Conservation (phyloP, 2,888 invertebrate species). For the Drosophila borborema region DNA sequence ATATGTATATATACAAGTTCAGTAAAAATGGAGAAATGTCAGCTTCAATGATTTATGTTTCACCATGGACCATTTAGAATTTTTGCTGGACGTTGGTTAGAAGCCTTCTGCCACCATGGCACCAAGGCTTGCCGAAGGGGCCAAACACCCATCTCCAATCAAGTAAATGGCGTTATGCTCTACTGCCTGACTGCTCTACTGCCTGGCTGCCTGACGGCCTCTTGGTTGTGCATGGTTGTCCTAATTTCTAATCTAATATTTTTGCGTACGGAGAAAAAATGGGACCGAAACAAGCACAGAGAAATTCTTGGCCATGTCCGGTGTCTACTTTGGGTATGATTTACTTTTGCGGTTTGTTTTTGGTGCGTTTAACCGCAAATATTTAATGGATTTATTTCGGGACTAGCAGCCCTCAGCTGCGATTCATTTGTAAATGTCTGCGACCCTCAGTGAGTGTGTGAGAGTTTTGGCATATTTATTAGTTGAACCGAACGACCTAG, state of each 20-base stretch:
- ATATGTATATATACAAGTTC: conserved; percentile 49
- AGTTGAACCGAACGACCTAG: conserved; percentile 61
- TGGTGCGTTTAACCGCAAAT: conserved; percentile 80
- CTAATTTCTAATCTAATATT: conserved; percentile 82
- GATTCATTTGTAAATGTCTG: conserved; percentile 70
- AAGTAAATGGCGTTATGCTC: conserved; percentile 70
- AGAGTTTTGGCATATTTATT: conserved; percentile 73
- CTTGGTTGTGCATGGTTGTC: conserved; percentile 58
- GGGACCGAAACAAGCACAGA: conserved; percentile 31
- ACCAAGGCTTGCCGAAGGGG: conserved; percentile 1
- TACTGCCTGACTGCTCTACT: conserved; percentile 71
- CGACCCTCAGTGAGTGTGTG: conserved; percentile 11
- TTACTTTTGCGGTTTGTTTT: conserved; percentile 78
- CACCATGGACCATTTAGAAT: conserved; percentile 76
- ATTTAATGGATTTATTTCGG: conserved; percentile 78
- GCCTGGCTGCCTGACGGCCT: conserved; percentile 45
- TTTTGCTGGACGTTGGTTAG: conserved; percentile 64
- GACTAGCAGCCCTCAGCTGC: conserved; percentile 61
- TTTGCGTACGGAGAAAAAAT: conserved; percentile 58
- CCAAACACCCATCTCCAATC: conserved; percentile 41
- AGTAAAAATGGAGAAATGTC: conserved; percentile 81
- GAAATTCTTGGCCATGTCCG: conserved; percentile 67
- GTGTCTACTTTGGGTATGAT: conserved; percentile 72
- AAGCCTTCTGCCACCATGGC: conserved; percentile 4
- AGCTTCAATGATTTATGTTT: conserved; percentile 84